Evolutionary conservation across 2,888 invertebrate species (phyloP).

Genomic region (Pogonocherus hispidulus): DNA sequence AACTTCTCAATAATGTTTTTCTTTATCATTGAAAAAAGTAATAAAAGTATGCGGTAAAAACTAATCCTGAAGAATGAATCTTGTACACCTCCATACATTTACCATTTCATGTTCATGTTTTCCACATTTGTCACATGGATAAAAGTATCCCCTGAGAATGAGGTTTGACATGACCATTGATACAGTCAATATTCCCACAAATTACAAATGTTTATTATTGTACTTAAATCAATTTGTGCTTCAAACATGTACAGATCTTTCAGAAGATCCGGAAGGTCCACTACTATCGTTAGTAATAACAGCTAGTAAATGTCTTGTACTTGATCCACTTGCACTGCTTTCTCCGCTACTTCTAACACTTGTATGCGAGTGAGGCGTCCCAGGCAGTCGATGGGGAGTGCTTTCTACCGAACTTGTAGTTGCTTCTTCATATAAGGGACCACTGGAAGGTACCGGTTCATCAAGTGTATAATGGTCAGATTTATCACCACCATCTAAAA

Average conservation of each 20-base stretch:
- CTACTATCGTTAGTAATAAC: constrained; percentile 62
- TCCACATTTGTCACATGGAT: too few relatives aligned
- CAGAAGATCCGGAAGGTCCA: constrained; percentile 41
- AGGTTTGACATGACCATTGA: too few relatives aligned
- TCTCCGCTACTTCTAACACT: constrained; percentile 84
- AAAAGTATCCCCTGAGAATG: too few relatives aligned
- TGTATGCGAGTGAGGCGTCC: constrained; percentile 79
- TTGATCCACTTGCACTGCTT: constrained; percentile 86
- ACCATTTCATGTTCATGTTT: too few relatives aligned
- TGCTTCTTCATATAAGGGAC: constrained; percentile 71
- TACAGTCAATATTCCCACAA: too few relatives aligned
- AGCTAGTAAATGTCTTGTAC: constrained; percentile 80
- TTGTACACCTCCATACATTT: too few relatives aligned
- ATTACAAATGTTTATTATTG: too few relatives aligned
- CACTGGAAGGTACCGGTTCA: constrained; percentile 79
- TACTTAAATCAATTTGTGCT: not conserved
- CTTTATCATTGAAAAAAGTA: too few relatives aligned
- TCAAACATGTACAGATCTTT: constrained; percentile 60
- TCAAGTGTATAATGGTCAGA: constrained; percentile 86
- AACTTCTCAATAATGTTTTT: too few relatives aligned
- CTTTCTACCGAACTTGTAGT: constrained; percentile 64
- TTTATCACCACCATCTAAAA: constrained; percentile 79
- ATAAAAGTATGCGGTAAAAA: too few relatives aligned
- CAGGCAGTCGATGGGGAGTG: constrained; percentile 69
- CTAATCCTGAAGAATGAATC: too few relatives aligned